Evolutionary conservation across 2,797 vertebrate genomes (phyloP), one percentile per base, ranked within the genome.

Genomic region (Xenopus petersii): DNA sequence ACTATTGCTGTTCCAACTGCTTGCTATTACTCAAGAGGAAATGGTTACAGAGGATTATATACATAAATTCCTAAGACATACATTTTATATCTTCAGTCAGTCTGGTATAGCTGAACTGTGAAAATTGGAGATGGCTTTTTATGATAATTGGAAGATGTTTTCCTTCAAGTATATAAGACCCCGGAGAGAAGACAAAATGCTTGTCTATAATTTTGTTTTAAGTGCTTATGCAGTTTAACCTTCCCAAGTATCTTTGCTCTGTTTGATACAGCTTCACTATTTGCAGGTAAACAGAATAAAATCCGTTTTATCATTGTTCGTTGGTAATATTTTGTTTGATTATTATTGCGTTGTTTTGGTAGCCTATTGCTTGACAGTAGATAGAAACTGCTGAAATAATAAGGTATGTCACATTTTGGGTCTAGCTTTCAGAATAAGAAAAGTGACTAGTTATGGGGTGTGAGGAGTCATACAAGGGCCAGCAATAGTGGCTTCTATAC

Each of bases 111-210:
- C 87, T 90, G 81, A 89, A 87, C 86, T 88, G 83, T 86, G 86
- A 88, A 91, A 89, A 90, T 70, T 84, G 76, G 81, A 87, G 84
- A 85, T 81, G 81, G 76, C 67, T 88, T 88, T 88, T 91, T 87
- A 86, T 86, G 82, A 87, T 89, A 90, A 89, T 88, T 91, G 84
- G 81, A 85, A 88, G 83, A 83, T 86, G 75, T 84, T 91, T 89
- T 84, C 78, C 84, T 89, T 89, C 81, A 87, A 88, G 84, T 84
- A 77, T 81, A 73, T 81, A 84, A 87, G 81, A 75, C 83, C 81
- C 87, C 79, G 80, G 81, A 86, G 87, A 86, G 81, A 85, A 80
- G 71, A 75, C 75, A 78, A 86, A 88, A 87, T 87, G 82, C 80
- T 84, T 86, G 81, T 82, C 82, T 87, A 70, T 87, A 89, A 91